Conservation (phyloP, 1,140 invertebrate genomes). For the Ips nitidus region DNA sequence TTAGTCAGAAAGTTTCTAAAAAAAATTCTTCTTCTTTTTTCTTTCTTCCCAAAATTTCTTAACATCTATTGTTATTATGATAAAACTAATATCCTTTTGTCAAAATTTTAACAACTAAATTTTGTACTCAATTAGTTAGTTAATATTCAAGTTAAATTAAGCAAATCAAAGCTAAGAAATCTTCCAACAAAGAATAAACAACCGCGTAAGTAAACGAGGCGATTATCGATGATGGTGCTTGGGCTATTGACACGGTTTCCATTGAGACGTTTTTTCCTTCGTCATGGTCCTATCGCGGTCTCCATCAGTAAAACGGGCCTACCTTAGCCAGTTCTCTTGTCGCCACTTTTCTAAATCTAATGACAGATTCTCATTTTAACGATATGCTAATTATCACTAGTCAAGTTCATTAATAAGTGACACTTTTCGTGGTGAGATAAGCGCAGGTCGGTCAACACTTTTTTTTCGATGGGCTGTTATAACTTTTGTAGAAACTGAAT, state of each 20-base stretch:
- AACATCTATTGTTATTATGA: too few species aligned
- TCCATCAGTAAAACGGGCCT: constrained; percentile 19
- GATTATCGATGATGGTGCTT: constrained; percentile 1
- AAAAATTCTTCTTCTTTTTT: too few species aligned
- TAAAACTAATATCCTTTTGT: too few species aligned
- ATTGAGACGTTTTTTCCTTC: constrained; percentile 22
- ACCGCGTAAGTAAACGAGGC: too few species aligned
- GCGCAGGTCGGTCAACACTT: constrained; percentile 36
- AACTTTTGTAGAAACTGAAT: too few species aligned
- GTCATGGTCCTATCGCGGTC: constrained; percentile 18
- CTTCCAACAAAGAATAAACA: too few species aligned
- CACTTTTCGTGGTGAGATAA: constrained; percentile 38
- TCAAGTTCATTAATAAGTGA: constrained; percentile 41
- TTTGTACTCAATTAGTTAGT: too few species aligned
- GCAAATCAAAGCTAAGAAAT: too few species aligned
- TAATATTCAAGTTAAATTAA: too few species aligned
- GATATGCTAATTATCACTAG: constrained; percentile 41
- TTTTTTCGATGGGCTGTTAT: constrained; percentile 32
- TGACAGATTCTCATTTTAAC: constrained; percentile 25
- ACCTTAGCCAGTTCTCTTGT: constrained; percentile 15
- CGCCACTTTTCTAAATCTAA: constrained; percentile 10
- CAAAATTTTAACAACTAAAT: too few species aligned
- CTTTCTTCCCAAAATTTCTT: too few species aligned
- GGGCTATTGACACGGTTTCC: constrained; percentile 16
- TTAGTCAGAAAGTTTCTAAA: too few species aligned